A percentile compares a stretch with the other conserved stretches of the same genome.
Conservation (phyloP, 2,797 vertebrate genomes). For the Sibirionetta formosa region DNA sequence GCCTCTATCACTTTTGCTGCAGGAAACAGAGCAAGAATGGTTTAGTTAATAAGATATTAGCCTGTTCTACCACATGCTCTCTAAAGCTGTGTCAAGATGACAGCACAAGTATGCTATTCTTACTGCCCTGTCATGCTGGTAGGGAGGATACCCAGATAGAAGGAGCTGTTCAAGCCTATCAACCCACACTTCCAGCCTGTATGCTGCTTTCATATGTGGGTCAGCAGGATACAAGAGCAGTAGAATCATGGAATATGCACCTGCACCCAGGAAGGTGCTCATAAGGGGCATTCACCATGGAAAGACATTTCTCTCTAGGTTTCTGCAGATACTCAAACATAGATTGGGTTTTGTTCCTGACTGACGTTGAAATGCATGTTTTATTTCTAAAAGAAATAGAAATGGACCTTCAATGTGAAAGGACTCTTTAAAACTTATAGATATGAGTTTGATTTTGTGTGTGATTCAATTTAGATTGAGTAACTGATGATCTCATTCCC, state of each 20-base stretch:
- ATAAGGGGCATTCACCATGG: neutral
- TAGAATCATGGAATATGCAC: neutral
- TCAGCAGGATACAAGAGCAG: neutral
- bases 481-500: neutral
- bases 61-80: neutral
- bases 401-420: neutral
- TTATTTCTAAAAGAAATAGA: neutral
- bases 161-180: neutral
- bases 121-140: neutral
- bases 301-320: neutral
- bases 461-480: neutral
- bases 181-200: neutral
- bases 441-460: neutral
- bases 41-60: neutral
- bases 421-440: neutral
- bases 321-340: neutral
- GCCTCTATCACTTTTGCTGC: neutral
- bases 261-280: rapidly evolving
- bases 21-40: neutral
- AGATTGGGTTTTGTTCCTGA: neutral
- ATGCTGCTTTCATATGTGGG: neutral
- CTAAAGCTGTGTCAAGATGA: neutral
- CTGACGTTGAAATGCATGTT: neutral
- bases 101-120: neutral
- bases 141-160: neutral